Conservation (phyloP, 2,113 vertebrate genomes). For the Prietella phreatophila region DNA sequence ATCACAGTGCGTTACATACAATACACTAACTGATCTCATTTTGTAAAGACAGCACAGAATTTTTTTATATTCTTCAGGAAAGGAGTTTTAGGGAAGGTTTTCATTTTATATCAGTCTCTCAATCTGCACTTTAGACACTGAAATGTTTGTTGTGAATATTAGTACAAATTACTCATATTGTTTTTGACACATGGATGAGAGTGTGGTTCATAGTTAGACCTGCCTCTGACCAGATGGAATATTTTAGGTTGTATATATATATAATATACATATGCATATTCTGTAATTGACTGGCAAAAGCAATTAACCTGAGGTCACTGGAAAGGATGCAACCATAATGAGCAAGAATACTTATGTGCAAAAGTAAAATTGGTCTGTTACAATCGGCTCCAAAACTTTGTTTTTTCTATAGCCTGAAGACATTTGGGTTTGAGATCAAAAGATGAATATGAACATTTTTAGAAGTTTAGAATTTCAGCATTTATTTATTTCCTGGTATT, state of each 20-base stretch:
- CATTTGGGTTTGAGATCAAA: too few relatives aligned
- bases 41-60: not conserved
- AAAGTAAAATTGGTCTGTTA: not conserved
- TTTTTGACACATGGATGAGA: not conserved
- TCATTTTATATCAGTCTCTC: not conserved
- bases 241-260: not conserved
- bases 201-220: not conserved
- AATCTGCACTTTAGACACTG: not conserved
- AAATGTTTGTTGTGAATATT: constrained; percentile 6
- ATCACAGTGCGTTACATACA: constrained; percentile 11
- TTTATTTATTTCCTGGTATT: too few relatives aligned
- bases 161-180: not conserved
- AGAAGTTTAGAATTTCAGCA: too few relatives aligned
- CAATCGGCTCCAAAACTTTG: too few relatives aligned
- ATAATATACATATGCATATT: not conserved
- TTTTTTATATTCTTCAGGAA: not conserved
- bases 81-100: not conserved
- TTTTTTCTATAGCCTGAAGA: too few relatives aligned
- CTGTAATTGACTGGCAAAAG: not conserved
- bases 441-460: too few relatives aligned
- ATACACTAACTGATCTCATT: not conserved
- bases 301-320: not conserved
- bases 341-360: not conserved
- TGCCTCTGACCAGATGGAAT: not conserved
- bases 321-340: not conserved